Evolutionary conservation across 2,113 vertebrate species (phyloP), one percentile per base, ranked within the genome.

Genomic region (Crypturellus undulatus): DNA sequence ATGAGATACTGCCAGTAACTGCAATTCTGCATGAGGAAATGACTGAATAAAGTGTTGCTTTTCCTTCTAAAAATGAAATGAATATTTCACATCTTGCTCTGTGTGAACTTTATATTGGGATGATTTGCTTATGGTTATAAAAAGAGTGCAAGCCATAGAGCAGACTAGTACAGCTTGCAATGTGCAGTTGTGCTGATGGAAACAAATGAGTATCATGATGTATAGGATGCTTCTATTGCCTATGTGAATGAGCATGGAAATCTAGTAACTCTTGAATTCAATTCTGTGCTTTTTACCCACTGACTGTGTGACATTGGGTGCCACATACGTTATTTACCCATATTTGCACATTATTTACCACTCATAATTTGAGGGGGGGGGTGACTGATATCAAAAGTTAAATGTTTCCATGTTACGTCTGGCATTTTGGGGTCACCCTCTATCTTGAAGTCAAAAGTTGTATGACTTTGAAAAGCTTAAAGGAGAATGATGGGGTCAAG

Each of bases 241-340:
- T 4, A 40, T 40, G 17, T 82, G 38, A 83, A 45, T 47, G 7
- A 51, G 3, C 6, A 5, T 60, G 38, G 56, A 89, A 87, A 59
- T 16, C 12, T 28, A 56, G 13, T 10, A 56, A 82, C 32, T 62
- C 5, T 63, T 34, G 6, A 75, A 10, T 25, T 80, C 34, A 4
- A 4, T 83, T 91, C 30, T 79, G 0, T 78, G 28, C 25, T 85
- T 85, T 52, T 68, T 79, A 34, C 16, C 65, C 26, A 19, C 3
- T 26, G 59, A 25, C 1, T 0, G 1, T 15, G 13, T 51, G 16
- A 3, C 10, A 7, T 1, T 8, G 9, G 20, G 47, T 49, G 47
- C 47, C 21, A 49, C 47, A 49, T 49, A 22, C 5, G 10, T 49
- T 49, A 49, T 49, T 21, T 49, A 49, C 9, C 47, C 47, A 49